Base-by-base conservation (phyloP, 2,888 invertebrate genomes). In the Lomographa bimaculata region DNA sequence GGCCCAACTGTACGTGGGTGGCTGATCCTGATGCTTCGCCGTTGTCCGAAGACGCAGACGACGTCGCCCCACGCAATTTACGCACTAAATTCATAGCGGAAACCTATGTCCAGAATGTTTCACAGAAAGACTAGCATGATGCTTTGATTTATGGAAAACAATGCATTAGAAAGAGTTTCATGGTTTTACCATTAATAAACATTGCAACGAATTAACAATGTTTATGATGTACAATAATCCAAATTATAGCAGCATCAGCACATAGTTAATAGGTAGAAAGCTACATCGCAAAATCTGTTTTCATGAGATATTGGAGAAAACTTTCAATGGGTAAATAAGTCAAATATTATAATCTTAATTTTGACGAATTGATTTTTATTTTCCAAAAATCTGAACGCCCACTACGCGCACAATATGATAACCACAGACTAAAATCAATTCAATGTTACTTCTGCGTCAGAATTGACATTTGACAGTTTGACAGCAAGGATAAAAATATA, bases 61-160 rank as follows among this genome's bases (percentile, higher is more conserved):
- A 77, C 53, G 86, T 75, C 54, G 84, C 82, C 57, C 87, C 85
- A 78, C 97, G 93, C 85, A 97, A 91, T 91, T 97, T 97, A 69
- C 96, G 93, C 96, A 97, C 95, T 71, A 97, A 94, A 91, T 97
- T 97, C 97, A 97, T 97, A 49, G 61, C 81, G 41, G 33, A 42
- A 23, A 27, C 24, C 28, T 16, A 20, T 8, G 35, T 20, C 6
- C 20, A 37, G 29, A 11, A 20, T 28, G 2, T 4, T 7, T 10
- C 26, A 42, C 20, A 20, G 7, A 12, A 17, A 18, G 14, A 35
- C 20, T 10, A 10, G 8, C 30, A 41, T 35, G 11, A 11, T 26
- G 7, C 18, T 19, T 23, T 16, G 6, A 32, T n/a, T 4, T 9
- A 38, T 4, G 18, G n/a, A 24, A 38, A 39, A 32, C 27, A 36